A percentile compares a stretch with the other conserved stretches of the same genome.
Evolutionary conservation across 2,888 invertebrate species (phyloP).

Genomic region (Thymelicus acteon): DNA sequence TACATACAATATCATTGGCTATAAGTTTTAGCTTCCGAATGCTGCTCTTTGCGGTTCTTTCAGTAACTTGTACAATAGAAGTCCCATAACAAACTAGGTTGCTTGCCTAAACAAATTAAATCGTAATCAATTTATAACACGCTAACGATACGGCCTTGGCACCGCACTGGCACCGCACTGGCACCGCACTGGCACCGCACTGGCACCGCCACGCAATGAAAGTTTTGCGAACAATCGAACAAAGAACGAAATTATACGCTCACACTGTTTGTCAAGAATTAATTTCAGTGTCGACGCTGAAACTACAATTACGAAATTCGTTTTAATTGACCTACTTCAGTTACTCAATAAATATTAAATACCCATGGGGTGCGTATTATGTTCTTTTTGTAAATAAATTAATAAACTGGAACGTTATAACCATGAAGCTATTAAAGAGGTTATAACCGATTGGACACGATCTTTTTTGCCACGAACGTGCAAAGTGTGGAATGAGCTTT

Average conservation of each 20-base stretch:
- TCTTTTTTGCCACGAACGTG: no score
- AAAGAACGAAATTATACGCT: conserved; percentile 35
- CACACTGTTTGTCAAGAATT: conserved; percentile 32
- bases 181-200: conserved; percentile 21
- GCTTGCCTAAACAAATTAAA: conserved; percentile 4
- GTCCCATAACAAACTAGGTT: no score
- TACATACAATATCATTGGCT: no score
- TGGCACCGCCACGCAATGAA: conserved; percentile 30
- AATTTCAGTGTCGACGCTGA: conserved; percentile 17
- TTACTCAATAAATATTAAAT: neutral
- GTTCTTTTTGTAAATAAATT: no score
- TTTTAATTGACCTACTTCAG: conserved; percentile 23
- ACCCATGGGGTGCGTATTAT: no score
- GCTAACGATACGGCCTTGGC: conserved; percentile 25
- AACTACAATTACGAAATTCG: conserved; percentile 23
- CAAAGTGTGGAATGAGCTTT: no score
- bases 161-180: conserved; percentile 19
- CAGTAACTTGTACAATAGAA: no score
- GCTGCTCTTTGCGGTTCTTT: no score
- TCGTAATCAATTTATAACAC: conserved; percentile 32
- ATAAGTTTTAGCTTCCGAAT: no score
- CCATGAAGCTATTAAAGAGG: no score
- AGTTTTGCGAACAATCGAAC: conserved; percentile 23
- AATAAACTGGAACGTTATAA: no score
- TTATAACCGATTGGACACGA: no score